Percentiles rank a stretch among this genome's conserved stretches.
These are phyloP conservation scores for Brachycybe producta DNA, from an alignment of 2,888 invertebrate species.

Conservation along the genomic window DNA sequence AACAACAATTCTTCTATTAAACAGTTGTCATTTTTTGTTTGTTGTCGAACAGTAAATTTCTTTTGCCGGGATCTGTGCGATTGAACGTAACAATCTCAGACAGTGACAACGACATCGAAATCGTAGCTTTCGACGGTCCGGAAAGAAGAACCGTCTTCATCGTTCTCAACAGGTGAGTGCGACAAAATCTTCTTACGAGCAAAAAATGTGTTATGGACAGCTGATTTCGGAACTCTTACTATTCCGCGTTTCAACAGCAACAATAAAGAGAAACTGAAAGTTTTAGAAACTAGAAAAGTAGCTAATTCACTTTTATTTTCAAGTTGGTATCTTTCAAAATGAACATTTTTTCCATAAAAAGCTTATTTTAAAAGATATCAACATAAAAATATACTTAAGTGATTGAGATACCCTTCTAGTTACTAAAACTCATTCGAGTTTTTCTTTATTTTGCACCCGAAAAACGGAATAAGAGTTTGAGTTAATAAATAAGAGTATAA, in stretches of 20 bases:
- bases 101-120: slow-evolving; percentile 13
- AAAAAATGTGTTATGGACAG: not conserved
- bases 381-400: too few species aligned
- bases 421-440: too few species aligned
- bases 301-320: too few species aligned
- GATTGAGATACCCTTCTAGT: too few species aligned
- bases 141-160: slow-evolving; percentile 40
- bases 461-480: too few species aligned
- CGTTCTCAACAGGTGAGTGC: slow-evolving; percentile 38
- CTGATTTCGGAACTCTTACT: not conserved
- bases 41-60: slow-evolving; percentile 41
- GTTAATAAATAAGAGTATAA: too few species aligned
- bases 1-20: not conserved
- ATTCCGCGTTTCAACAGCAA: not conserved
- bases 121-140: slow-evolving; percentile 43
- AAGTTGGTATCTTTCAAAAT: too few species aligned
- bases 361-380: too few species aligned
- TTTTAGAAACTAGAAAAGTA: too few species aligned
- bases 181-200: not conserved
- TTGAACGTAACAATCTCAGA: slow-evolving; percentile 27
- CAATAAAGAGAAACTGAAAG: too few species aligned
- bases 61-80: slow-evolving; percentile 46
- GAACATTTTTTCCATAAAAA: too few species aligned
- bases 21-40: not conserved
- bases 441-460: too few species aligned